Conservation (phyloP, 1,140 invertebrate genomes). For the Ctenoplectra terminalis region DNA sequence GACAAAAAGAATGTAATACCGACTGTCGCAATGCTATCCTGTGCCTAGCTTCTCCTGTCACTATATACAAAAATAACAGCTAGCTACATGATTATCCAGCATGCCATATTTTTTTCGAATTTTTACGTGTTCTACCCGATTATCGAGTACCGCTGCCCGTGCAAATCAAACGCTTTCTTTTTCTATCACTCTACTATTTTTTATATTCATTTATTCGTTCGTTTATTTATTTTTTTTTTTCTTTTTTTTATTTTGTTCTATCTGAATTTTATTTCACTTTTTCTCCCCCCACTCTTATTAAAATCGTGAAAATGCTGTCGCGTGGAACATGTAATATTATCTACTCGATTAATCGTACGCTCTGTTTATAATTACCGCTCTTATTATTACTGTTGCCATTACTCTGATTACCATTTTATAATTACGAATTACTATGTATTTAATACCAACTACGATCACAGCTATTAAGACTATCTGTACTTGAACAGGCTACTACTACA, state of each 20-base stretch:
- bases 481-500: neutral
- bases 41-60: constrained; percentile 84
- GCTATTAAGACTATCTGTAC: constrained; percentile 16
- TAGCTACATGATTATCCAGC: constrained; percentile 82
- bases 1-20: constrained; percentile 50
- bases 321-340: neutral
- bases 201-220: neutral
- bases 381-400: constrained; percentile 2
- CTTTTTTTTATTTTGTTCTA: neutral
- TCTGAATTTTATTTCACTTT: neutral
- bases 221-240: neutral
- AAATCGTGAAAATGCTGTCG: neutral
- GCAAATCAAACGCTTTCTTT: constrained; percentile 47
- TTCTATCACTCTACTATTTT: neutral
- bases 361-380: constrained; percentile 27
- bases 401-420: neutral
- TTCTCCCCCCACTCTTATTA: neutral
- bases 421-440: constrained; percentile 7
- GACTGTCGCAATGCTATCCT: constrained; percentile 81
- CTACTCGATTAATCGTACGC: constrained; percentile 25
- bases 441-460: neutral
- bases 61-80: constrained; percentile 81
- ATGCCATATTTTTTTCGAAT: constrained; percentile 72
- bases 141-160: constrained; percentile 52
- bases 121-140: constrained; percentile 48